A percentile compares a stretch with the other conserved stretches of the same genome.
Conservation (phyloP, 2,113 vertebrate genomes). For the Protobothrops flavoviridis region DNA sequence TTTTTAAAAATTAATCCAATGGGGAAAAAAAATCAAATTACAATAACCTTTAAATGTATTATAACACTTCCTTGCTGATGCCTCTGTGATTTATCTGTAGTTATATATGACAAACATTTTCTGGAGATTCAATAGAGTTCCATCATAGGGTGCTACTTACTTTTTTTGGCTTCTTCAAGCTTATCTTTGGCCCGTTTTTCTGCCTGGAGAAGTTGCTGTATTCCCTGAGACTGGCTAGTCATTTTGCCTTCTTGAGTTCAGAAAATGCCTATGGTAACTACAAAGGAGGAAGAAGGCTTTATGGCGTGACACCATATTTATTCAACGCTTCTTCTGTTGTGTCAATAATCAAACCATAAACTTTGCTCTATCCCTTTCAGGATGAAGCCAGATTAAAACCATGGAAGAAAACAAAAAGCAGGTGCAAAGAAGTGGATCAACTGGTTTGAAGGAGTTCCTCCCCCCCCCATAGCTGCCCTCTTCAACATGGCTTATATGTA, state of each 20-base stretch:
- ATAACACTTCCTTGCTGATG: neutral
- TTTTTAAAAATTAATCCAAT: neutral
- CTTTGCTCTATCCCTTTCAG: neutral
- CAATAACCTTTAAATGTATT: neutral
- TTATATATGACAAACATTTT: neutral
- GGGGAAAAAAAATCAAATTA: neutral
- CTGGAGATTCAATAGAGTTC: neutral
- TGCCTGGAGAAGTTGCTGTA: neutral
- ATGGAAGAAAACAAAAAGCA: neutral
- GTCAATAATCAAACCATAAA: neutral
- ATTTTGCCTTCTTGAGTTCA: neutral
- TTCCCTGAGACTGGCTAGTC: neutral
- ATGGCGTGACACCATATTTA: neutral
- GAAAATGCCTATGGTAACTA: neutral
- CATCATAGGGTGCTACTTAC: neutral
- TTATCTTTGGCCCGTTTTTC: neutral
- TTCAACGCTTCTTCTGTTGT: neutral
- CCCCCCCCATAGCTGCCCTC: neutral
- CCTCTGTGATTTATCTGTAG: neutral
- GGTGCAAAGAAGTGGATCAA: neutral
- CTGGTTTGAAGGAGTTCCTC: neutral
- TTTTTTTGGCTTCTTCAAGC: neutral
- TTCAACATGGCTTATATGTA: neutral
- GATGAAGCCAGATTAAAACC: neutral
- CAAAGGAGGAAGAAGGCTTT: neutral